Base-by-base conservation (phyloP, 2,888 invertebrate species). In the Petrolisthes cinctipes region DNA sequence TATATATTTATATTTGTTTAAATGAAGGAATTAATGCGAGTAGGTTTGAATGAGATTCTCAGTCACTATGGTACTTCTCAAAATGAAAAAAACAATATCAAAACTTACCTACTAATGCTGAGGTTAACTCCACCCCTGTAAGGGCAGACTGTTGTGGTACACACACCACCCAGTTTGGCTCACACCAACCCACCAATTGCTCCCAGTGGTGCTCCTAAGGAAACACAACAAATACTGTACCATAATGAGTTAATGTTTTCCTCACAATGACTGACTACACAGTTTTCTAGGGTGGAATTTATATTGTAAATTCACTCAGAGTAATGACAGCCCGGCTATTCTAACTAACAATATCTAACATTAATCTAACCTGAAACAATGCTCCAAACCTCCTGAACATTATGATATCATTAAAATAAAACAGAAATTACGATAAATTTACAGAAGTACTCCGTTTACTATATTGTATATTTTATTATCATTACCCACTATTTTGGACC, bases 101-200 rank as follows among this genome's bases (percentile, higher is more conserved):
- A 37, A 37, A 23, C 85, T 78, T 79, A 88, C 88, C 88, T 71
- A 82, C 71, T 54, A 88, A 57, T 68, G 85, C 82, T 51, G 53
- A 20, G 11, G 78, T 78, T 54, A 88, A 68, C 9, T 75, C 23
- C 56, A 85, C 78, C 53, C 75, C 82, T 54, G 87, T 78, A 54
- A 89, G 68, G 23, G 81, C 76, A 56, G 83, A 81, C 75, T 85
- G 83, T 23, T 85, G 83, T 20, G 89, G 89, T 5, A 89, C 73
- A 54, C 89, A 89, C n/a, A 89, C 17, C 56, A 87, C 79, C 89
- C 89, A 89, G 54, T 76, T 68, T 17, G 89, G 89, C 76, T 87
- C 89, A 81, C 87, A 83, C 89, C 89, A 89, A 51, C 80, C 54
- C 61, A 82, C 82, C 78, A 89, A 79, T 54, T 86, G 66, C n/a